Conservation (phyloP, 2,113 vertebrate genomes). For the Austrofundulus limnaeus region DNA sequence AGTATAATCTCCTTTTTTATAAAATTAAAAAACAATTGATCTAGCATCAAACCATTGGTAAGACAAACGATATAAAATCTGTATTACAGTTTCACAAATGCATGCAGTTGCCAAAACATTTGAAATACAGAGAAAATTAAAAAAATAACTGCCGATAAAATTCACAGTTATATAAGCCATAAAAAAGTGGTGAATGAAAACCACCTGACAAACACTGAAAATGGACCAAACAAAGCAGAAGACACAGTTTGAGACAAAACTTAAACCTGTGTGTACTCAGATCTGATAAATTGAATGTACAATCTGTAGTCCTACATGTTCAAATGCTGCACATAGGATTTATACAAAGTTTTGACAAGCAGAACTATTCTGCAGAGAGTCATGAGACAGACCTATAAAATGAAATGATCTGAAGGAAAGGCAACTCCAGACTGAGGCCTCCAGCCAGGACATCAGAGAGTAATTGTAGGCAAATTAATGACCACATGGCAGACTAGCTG, state of each 20-base stretch:
- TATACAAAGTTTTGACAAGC: slow-evolving; percentile 21
- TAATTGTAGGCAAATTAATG: slow-evolving; percentile 74
- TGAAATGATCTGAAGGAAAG: slow-evolving; percentile 45
- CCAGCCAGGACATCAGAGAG: slow-evolving; percentile 69
- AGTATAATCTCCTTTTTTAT: too few species aligned
- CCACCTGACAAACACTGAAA: slow-evolving; percentile 1
- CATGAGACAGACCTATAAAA: slow-evolving; percentile 39
- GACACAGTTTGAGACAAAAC: background rate
- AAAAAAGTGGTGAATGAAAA: slow-evolving; percentile 14
- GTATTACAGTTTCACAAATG: slow-evolving; percentile 4
- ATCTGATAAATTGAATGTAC: background rate
- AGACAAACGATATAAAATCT: background rate
- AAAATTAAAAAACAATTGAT: background rate
- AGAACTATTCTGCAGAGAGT: slow-evolving; percentile 6
- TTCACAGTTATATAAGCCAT: slow-evolving; percentile 11
- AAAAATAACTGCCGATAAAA: slow-evolving; percentile 11
- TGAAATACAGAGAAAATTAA: slow-evolving; percentile 1
- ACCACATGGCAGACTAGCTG: slow-evolving; percentile 62
- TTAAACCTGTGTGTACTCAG: background rate
- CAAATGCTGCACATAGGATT: slow-evolving; percentile 12
- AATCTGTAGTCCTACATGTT: background rate
- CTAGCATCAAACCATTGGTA: background rate
- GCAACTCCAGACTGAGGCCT: slow-evolving; percentile 55
- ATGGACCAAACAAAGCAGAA: background rate
- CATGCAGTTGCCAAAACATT: slow-evolving; percentile 14